phyloP scores from a whole-genome alignment of 1,140 invertebrate species.

The Bombus difficillimus region DNA sequence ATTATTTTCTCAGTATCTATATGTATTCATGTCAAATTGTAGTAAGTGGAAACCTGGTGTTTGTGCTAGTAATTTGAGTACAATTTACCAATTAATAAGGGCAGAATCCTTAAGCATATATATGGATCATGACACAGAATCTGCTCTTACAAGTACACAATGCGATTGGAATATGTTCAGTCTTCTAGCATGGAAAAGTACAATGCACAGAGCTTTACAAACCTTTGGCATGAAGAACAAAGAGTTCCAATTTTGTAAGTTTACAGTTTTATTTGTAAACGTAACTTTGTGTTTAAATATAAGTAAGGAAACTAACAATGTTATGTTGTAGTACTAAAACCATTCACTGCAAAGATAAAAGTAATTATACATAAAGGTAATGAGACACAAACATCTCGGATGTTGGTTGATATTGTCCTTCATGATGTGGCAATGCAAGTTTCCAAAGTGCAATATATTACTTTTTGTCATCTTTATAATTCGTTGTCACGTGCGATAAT shows the following conservation, averaged over 20 bases:
- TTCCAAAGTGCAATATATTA: slow-evolving; percentile 89
- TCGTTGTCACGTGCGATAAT: slow-evolving; percentile 87
- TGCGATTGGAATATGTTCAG: slow-evolving; percentile 84
- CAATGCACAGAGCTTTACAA: slow-evolving; percentile 88
- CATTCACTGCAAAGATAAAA: slow-evolving; percentile 91
- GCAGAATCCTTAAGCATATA: slow-evolving; percentile 90
- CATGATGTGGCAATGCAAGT: slow-evolving; percentile 90
- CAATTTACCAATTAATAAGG: slow-evolving; percentile 90
- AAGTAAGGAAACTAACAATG: neutral
- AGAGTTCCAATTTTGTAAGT: slow-evolving; percentile 90
- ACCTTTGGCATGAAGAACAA: slow-evolving; percentile 90
- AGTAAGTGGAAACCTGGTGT: slow-evolving; percentile 92
- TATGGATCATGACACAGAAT: slow-evolving; percentile 87
- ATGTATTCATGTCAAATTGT: slow-evolving; percentile 47
- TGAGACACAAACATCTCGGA: slow-evolving; percentile 87
- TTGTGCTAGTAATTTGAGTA: slow-evolving; percentile 85
- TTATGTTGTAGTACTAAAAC: slow-evolving; percentile 85
- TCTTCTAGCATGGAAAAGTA: slow-evolving; percentile 86
- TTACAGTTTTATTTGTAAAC: neutral
- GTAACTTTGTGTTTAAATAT: neutral
- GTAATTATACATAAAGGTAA: slow-evolving; percentile 90
- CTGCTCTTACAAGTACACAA: slow-evolving; percentile 79
- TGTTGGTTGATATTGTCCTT: slow-evolving; percentile 89
- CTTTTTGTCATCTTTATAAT: slow-evolving; percentile 86
- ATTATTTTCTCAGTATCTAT: neutral